Base-by-base conservation (phyloP, 2,113 vertebrate genomes). In the Hemibagrus wyckioides region DNA sequence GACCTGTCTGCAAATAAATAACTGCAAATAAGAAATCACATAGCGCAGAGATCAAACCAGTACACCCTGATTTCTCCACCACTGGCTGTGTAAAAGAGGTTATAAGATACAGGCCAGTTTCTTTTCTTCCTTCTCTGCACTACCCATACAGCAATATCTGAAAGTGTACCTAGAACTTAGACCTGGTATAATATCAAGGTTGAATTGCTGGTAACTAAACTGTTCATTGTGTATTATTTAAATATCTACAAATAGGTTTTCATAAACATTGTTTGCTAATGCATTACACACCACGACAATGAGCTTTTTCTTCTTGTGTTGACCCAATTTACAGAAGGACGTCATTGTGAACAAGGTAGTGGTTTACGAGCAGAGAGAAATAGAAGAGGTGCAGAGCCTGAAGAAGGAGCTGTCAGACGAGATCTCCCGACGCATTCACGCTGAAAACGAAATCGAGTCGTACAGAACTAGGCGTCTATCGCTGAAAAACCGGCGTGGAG, bases 401-500 rank as follows among this genome's bases (percentile, higher is more conserved):
- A 96, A 95, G 91, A 93, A 28, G 0, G 96, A 97, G 59, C 91
- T 99, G 82, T 93, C 90, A 9, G 96, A 97, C 0, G 98, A 99
- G 91, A 90, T 92, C 57, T 86, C 44, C 36, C 96, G 95, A 69
- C 97, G 97, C 56, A 87, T 91, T 39, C 92, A 93, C 75, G 94
- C 93, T 30, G 96, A 99, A 89, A 93, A 80, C 2, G 92, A 97
- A 44, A 92, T 99, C 90, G 95, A 96, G n/a, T 92, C 92, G 4
- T 97, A 94, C 88, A 95, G 95, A 83, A 94, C 63, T 73, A 96
- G 94, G 82, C 91, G 97, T 86, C 59, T 98, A 48, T 94, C 95
- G 87, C 93, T 99, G 88, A 97, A 94, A 92, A 97, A 92, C 59
- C 96, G 97, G 88, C 94, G 93, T 91, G 98, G 98, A 0, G 90